Base-by-base conservation (phyloP, 1,140 invertebrate species). In the Drosophila orosa region DNA sequence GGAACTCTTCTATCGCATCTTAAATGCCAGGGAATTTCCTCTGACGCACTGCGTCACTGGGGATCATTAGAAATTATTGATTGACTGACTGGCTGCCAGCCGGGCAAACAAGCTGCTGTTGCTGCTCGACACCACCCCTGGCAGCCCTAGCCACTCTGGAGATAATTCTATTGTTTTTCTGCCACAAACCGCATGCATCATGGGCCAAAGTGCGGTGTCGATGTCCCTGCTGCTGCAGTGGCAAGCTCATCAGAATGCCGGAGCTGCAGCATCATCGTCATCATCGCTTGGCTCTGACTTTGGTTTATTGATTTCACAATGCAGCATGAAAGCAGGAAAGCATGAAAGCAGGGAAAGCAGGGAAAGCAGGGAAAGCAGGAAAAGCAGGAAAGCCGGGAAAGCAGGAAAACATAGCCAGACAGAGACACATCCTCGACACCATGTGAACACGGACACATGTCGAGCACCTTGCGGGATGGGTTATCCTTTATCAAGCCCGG, bases 251-350 rank as follows among this genome's bases (percentile, higher is more conserved):
- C 74, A 78, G 40, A 39, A 63, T 72, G 65, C 58, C 57, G 22
- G 24, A 69, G 48, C 74, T 39, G 50, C 52, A 50, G 42, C 48
- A 59, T 17, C 39, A 59, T 40, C 58, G 39, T 57, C 66, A 73
- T 63, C 66, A 48, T 67, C 78, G 52, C 72, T 37, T 78, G 60
- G 25, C 61, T 66, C 61, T 65, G 78, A 74, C 73, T 71, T 72
- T 80, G 78, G 47, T 71, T 72, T 80, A 81, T 80, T 80, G 78
- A 81, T 80, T 81, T 72, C 66, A 72, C 72, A 80, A 59, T 62
- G 59, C 77, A 76, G 55, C 74, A 61, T 50, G 61, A n/a, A 35
- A 68, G 52, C 60, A 60, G 1, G 19, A 47, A 24, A 22, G 19
- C 50, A 24, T 1, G 33, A 35, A 35, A 35, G 33, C 40, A 42